Base-by-base conservation (phyloP, 2,797 vertebrate genomes). In the Psittacula echo region DNA sequence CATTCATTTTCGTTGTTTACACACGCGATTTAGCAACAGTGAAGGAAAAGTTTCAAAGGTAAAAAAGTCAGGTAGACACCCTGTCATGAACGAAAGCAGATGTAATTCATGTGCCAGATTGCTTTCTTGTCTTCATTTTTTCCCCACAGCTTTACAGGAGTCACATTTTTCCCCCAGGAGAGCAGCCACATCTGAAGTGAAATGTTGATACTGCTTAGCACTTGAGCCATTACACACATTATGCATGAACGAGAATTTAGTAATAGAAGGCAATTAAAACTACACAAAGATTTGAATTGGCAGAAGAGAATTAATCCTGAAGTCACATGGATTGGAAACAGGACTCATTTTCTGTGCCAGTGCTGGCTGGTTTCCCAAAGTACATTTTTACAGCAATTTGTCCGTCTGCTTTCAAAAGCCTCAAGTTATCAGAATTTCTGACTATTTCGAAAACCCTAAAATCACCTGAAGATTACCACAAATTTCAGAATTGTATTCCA, bases 181-280 rank as follows among this genome's bases (percentile, higher is more conserved):
- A 91, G 19, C 30, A 68, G 29, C 16, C 51, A 81, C 34, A 85
- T 87, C 65, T 91, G 66, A 95, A 85, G 27, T 90, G 77, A 92
- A 92, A 88, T 58, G 79, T 41, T 91, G 79, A 72, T 70, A 70
- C 16, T 13, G 4, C 87, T 96, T 86, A 93, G 68, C 64, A 92
- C 76, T 94, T 84, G 42, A 93, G 62, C 66, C 76, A 64, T 94
- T 54, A 90, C 56, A 56, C 66, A 61, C 41, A 73, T 66, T 78
- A 78, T 12, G 18, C 56, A 84, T 64, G 85, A 92, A 39, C 41
- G 88, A 84, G 85, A 89, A 66, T 41, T 85, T 91, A 91, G 66
- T n/a, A 95, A 78, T 34, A 58, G 42, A 94, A 90, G 41, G 89
- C 91, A 97, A 95, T 96, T 96, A 96, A 95, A 97, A 87, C 24